A percentile compares a stretch with the other conserved stretches of the same genome.
These are phyloP conservation scores for Prunella fulvescens DNA, from an alignment of 2,113 vertebrate species.

Conservation along the genomic window DNA sequence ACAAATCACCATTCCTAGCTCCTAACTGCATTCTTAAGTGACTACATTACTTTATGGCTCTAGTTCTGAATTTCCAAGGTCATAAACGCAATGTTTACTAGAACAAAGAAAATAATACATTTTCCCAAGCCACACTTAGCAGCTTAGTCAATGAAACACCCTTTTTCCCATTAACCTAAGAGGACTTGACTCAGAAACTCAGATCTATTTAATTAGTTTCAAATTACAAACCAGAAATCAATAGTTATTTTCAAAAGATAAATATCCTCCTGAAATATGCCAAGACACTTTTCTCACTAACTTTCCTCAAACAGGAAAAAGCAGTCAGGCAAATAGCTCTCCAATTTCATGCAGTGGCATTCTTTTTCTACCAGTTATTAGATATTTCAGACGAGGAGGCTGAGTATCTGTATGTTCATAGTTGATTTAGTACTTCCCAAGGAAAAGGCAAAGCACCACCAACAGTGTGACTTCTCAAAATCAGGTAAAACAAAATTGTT, in stretches of 20 bases:
- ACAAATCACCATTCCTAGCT: background rate
- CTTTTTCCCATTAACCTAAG: slow-evolving; percentile 26
- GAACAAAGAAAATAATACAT: slow-evolving; percentile 8
- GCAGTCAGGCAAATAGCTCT: background rate
- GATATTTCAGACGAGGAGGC: background rate
- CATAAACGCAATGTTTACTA: background rate
- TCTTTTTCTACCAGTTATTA: background rate
- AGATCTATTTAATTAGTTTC: slow-evolving; percentile 24
- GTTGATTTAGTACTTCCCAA: background rate
- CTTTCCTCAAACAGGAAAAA: background rate
- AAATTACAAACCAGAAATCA: slow-evolving; percentile 36
- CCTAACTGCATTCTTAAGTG: background rate
- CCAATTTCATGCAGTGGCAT: background rate
- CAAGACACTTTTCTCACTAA: background rate
- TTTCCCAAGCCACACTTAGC: background rate
- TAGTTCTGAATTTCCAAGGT: background rate
- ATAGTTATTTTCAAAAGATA: slow-evolving; percentile 42
- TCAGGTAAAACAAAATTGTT: background rate
- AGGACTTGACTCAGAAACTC: background rate
- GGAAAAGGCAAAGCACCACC: background rate
- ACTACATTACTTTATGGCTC: background rate
- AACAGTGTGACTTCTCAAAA: background rate
- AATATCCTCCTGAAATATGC: background rate
- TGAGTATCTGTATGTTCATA: background rate
- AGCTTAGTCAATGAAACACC: slow-evolving; percentile 21